Conservation (phyloP, 2,888 invertebrate species). For the Apoderus coryli region DNA sequence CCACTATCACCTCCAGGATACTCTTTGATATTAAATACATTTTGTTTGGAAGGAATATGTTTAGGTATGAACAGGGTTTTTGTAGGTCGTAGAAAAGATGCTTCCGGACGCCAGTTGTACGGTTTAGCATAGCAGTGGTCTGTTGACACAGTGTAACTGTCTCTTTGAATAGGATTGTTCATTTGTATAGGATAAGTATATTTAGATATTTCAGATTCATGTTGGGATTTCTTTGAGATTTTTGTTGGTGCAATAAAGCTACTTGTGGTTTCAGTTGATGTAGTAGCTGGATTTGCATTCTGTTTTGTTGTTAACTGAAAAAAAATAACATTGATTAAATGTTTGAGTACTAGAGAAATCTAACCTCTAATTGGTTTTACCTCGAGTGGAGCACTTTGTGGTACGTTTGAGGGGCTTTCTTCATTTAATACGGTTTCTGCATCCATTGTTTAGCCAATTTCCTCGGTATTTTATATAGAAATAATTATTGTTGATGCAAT, state of each 20-base stretch:
- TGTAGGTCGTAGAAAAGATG: conserved; percentile 42
- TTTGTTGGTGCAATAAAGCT: conserved; percentile 16
- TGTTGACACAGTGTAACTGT: conserved; percentile 34
- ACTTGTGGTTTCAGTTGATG: neutral
- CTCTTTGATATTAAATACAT: conserved; percentile 19
- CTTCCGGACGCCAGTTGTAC: conserved; percentile 51
- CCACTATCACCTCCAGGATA: conserved; percentile 23
- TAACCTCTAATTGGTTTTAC: no score
- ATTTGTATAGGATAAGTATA: conserved; percentile 20
- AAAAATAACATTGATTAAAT: neutral
- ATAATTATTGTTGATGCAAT: no score
- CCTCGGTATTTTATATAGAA: no score
- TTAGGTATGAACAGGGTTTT: conserved; percentile 37
- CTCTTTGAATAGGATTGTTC: conserved; percentile 20
- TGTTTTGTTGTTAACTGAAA: conserved; percentile 3
- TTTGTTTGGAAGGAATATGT: conserved; percentile 18
- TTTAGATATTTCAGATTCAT: conserved; percentile 17
- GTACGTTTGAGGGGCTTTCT: no score
- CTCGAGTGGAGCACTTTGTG: conserved; percentile 2
- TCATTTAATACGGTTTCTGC: no score
- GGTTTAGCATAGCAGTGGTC: conserved; percentile 64
- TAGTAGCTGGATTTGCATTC: neutral
- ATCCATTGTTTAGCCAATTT: no score
- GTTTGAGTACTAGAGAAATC: no score
- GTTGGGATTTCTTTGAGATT: no score